Conservation (phyloP, 2,113 vertebrate species). For the Morone chrysops region DNA sequence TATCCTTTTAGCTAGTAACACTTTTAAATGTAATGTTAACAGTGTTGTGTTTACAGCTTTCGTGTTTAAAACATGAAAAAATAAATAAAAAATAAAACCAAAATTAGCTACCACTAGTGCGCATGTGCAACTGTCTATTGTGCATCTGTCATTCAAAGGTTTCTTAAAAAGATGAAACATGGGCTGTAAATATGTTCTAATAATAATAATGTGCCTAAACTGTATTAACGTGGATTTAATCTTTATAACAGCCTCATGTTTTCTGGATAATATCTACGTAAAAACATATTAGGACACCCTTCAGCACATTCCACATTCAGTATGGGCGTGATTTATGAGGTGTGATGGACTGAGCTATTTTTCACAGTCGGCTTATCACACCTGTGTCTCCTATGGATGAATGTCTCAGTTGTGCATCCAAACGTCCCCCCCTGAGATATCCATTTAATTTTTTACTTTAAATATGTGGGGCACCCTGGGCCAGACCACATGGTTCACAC, state of each 20-base stretch:
- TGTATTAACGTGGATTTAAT: neutral
- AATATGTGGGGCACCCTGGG: conserved; percentile 50
- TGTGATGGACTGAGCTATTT: conserved; percentile 44
- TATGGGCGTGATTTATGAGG: conserved; percentile 55
- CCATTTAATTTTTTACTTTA: conserved; percentile 2
- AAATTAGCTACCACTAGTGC: neutral
- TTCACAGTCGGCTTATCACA: conserved; percentile 72
- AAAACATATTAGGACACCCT: conserved; percentile 1
- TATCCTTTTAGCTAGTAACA: no score
- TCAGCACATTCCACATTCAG: conserved; percentile 33
- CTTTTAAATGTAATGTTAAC: no score
- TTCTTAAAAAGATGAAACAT: neutral
- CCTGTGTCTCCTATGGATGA: conserved; percentile 67
- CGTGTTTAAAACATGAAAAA: neutral
- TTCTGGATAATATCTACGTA: conserved; percentile 12
- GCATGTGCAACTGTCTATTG: no score
- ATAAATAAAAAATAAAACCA: neutral
- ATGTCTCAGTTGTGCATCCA: conserved; percentile 53
- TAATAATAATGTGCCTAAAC: neutral
- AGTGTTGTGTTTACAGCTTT: no score
- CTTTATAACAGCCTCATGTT: neutral
- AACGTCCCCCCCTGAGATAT: conserved; percentile 52
- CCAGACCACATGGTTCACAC: conserved; percentile 44
- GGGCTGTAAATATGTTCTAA: neutral
- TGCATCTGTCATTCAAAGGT: neutral